Percentiles rank a stretch among this genome's conserved stretches.
phyloP scores from a whole-genome alignment of 1,140 invertebrate genomes.

The Drosophila sturtevanti region DNA sequence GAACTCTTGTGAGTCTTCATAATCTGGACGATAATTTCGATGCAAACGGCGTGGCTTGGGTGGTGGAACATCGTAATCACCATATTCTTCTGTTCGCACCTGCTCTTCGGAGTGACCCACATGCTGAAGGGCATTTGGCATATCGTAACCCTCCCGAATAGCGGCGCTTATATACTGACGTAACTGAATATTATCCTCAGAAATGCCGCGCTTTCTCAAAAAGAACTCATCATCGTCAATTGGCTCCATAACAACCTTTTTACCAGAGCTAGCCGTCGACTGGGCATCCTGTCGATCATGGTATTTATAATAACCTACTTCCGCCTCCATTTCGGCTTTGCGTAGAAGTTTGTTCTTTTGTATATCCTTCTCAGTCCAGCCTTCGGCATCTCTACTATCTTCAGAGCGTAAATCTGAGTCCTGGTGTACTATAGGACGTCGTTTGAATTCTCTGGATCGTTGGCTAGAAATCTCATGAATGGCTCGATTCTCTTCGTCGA shows the following conservation, averaged over 20 bases:
- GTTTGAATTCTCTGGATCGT: slow-evolving; percentile 73
- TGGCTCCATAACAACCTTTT: slow-evolving; percentile 89
- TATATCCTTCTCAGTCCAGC: slow-evolving; percentile 75
- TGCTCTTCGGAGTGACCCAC: slow-evolving; percentile 82
- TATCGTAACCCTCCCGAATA: slow-evolving; percentile 90
- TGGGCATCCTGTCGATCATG: slow-evolving; percentile 74
- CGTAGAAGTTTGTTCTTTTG: slow-evolving; percentile 74
- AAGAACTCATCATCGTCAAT: slow-evolving; percentile 94
- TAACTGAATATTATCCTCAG: slow-evolving; percentile 91
- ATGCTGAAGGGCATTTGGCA: slow-evolving; percentile 86
- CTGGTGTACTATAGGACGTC: slow-evolving; percentile 77
- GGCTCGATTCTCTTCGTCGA: slow-evolving; percentile 81
- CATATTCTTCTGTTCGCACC: slow-evolving; percentile 42
- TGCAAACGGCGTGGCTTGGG: slow-evolving; percentile 74
- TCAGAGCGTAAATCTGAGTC: slow-evolving; percentile 82
- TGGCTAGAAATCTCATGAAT: slow-evolving; percentile 81
- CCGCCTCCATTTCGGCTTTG: slow-evolving; percentile 76
- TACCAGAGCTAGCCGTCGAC: slow-evolving; percentile 82
- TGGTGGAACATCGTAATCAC: slow-evolving; percentile 78
- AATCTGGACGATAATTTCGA: slow-evolving; percentile 62
- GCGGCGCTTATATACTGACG: slow-evolving; percentile 89
- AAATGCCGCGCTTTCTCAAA: slow-evolving; percentile 89
- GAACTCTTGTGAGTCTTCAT: slow-evolving; percentile 74
- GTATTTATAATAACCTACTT: slow-evolving; percentile 72
- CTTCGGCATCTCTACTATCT: slow-evolving; percentile 69